phyloP scores from a whole-genome alignment of 2,113 vertebrate genomes.

The Festucalex cinctus region DNA sequence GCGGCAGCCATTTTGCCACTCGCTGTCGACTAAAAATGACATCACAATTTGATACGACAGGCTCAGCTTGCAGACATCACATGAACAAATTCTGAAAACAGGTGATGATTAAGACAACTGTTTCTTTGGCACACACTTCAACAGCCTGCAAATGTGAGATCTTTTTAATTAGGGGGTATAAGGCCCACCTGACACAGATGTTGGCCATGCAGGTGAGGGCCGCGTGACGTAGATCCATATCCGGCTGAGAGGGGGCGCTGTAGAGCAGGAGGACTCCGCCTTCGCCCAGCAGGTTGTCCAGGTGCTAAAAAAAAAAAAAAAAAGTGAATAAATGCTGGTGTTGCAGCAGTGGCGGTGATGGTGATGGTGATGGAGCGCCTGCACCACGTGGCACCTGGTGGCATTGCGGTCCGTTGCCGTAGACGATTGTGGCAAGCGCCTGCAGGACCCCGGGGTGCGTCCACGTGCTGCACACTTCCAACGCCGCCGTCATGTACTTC shows the following conservation, averaged over 20 bases:
- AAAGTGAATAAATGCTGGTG: not conserved
- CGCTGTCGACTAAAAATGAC: too few relatives aligned
- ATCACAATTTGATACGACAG: too few relatives aligned
- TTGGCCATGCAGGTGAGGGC: slow-evolving; percentile 88
- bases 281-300: slow-evolving; percentile 79
- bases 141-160: not conserved
- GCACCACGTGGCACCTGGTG: slow-evolving; percentile 75
- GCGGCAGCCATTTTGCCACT: too few relatives aligned
- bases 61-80: too few relatives aligned
- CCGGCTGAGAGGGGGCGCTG: slow-evolving; percentile 73
- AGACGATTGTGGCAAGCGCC: slow-evolving; percentile 85
- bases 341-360: not conserved
- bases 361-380: not conserved
- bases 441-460: slow-evolving; percentile 87
- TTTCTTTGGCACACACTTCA: too few relatives aligned
- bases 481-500: slow-evolving; percentile 77
- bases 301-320: slow-evolving; percentile 71
- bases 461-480: slow-evolving; percentile 86
- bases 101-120: too few relatives aligned
- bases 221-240: slow-evolving; percentile 79
- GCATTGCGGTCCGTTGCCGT: slow-evolving; percentile 86
- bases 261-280: slow-evolving; percentile 79
- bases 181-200: slow-evolving; percentile 84
- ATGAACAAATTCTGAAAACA: too few relatives aligned
- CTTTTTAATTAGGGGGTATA: too few relatives aligned